Evolutionary conservation across 2,113 vertebrate species (phyloP).

Genomic region (Struthio camelus): DNA sequence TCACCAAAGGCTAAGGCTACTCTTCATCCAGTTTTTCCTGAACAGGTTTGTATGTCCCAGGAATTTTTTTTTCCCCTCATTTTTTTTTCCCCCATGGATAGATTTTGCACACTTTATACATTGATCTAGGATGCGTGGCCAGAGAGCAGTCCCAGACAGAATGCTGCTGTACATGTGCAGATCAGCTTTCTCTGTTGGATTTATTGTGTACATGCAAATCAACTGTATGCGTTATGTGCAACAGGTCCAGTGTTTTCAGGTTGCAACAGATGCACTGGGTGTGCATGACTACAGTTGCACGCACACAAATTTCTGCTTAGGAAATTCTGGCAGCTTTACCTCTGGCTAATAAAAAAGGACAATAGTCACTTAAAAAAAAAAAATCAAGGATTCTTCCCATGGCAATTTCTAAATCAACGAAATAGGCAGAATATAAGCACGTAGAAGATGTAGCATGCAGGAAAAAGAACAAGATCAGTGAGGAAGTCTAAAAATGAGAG

Average conservation of each 20-base stretch:
- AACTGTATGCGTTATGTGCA: not conserved
- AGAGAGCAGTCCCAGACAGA: not conserved
- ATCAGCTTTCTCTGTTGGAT: not conserved
- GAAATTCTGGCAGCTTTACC: conserved; percentile 11
- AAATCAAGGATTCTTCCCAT: not conserved
- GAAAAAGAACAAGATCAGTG: not conserved
- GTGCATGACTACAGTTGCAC: not conserved
- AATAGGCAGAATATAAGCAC: not conserved
- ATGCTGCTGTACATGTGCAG: not conserved
- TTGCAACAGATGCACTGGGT: not conserved
- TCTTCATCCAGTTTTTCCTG: not conserved
- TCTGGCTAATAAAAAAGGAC: not conserved
- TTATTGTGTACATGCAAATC: not conserved
- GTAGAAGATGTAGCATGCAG: not conserved
- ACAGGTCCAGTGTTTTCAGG: not conserved
- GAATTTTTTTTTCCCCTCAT: not conserved
- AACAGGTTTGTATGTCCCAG: not conserved
- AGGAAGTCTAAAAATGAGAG: conserved; percentile 4
- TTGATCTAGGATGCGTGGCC: not conserved
- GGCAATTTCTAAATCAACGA: not conserved
- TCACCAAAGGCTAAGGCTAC: not conserved
- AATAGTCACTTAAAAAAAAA: not conserved
- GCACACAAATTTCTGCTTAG: not conserved
- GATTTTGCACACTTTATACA: not conserved
- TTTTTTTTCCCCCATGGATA: not conserved